phyloP scores from a whole-genome alignment of 2,888 invertebrate species.

The Volucella inanis region DNA sequence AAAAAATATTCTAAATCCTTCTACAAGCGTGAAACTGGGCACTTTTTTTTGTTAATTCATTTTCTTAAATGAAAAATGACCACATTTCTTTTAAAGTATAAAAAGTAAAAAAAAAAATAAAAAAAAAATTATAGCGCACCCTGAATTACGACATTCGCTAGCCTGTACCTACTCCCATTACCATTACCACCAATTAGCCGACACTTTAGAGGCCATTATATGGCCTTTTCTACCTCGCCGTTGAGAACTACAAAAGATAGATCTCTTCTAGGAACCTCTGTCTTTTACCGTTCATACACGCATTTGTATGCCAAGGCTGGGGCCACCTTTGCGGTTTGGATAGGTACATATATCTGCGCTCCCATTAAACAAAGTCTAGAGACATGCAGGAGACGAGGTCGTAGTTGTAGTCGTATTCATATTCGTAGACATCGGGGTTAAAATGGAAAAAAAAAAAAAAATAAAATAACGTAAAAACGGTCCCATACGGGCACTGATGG shows the following conservation, averaged over 20 bases:
- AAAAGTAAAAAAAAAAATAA: neutral
- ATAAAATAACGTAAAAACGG: conserved; percentile 21
- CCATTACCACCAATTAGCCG: conserved; percentile 73
- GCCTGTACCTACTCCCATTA: conserved; percentile 56
- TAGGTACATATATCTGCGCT: conserved; percentile 10
- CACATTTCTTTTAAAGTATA: conserved; percentile 30
- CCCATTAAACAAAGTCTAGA: conserved; percentile 48
- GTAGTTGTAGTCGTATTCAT: conserved; percentile 1
- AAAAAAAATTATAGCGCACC: conserved; percentile 60
- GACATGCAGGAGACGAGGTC: neutral
- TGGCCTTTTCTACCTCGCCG: conserved; percentile 52
- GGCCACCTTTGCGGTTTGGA: conserved; percentile 46
- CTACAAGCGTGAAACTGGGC: conserved; percentile 25
- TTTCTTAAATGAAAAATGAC: conserved; percentile 43
- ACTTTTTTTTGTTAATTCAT: conserved; percentile 41
- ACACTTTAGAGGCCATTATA: conserved; percentile 73
- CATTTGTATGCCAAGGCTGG: conserved; percentile 13
- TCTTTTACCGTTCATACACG: neutral
- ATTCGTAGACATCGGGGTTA: conserved; percentile 37
- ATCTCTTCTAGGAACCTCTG: conserved; percentile 65
- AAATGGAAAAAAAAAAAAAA: conserved; percentile 5
- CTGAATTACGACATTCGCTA: conserved; percentile 54
- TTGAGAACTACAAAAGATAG: conserved; percentile 55
- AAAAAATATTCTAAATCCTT: too few species aligned
- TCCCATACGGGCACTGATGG: conserved; percentile 69